A percentile compares a stretch with the other conserved stretches of the same genome.
Conservation (phyloP, 2,797 vertebrate genomes). For the Sus cebifrons region DNA sequence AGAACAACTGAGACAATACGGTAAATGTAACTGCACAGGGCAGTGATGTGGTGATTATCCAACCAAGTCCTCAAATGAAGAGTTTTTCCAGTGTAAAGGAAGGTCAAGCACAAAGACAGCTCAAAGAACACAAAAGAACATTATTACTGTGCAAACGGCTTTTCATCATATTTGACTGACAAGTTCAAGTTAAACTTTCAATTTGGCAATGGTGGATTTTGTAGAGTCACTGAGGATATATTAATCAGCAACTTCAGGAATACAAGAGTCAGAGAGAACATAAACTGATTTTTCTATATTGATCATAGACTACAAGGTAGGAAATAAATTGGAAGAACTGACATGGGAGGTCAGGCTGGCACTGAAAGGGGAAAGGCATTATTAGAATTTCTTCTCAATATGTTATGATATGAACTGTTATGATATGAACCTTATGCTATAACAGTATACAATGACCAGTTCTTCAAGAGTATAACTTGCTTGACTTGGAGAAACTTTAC, state of each 20-base stretch:
- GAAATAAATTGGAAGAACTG: slow-evolving; percentile 68
- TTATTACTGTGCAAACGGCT: slow-evolving; percentile 60
- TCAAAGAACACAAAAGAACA: slow-evolving; percentile 49
- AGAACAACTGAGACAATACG: background rate
- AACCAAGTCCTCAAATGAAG: background rate
- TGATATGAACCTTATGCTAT: background rate
- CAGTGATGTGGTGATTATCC: background rate
- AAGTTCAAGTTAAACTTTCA: slow-evolving; percentile 75
- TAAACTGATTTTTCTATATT: slow-evolving; percentile 78
- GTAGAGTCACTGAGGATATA: slow-evolving; percentile 42
- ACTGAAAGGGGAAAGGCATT: slow-evolving; percentile 70
- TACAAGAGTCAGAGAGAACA: slow-evolving; percentile 25
- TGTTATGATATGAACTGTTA: slow-evolving; percentile 47
- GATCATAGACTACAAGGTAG: slow-evolving; percentile 71
- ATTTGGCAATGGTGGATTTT: slow-evolving; percentile 42
- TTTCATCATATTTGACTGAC: slow-evolving; percentile 78
- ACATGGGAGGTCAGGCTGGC: slow-evolving; percentile 83
- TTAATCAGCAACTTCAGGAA: slow-evolving; percentile 82
- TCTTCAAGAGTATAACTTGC: background rate
- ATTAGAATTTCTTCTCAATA: slow-evolving; percentile 58
- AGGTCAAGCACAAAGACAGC: slow-evolving; percentile 50
- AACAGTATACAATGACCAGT: background rate
- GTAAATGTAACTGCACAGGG: background rate
- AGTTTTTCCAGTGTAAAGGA: background rate
- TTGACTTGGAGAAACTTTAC: slow-evolving; percentile 21